These are phyloP conservation scores for Sebastes hubbsi DNA, from an alignment of 2,797 vertebrate genomes.

Conservation along the genomic window DNA sequence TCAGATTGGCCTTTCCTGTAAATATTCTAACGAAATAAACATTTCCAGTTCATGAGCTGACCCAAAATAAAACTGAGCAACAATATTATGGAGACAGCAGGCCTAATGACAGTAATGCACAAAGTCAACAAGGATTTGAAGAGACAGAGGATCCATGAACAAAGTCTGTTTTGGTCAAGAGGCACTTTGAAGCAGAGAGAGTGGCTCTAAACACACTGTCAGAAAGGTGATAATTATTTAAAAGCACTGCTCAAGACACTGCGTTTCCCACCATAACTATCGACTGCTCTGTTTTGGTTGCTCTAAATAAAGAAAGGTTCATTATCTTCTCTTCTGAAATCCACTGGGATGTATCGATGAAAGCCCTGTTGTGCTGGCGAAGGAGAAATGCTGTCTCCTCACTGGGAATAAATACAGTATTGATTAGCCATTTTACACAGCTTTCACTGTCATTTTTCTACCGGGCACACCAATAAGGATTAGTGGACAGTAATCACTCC, in stretches of 20 bases:
- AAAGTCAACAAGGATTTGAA: background rate
- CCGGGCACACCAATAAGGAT: conserved; percentile 64
- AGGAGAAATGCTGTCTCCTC: conserved; percentile 78
- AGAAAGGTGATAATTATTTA: conserved; percentile 60
- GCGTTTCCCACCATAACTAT: conserved; percentile 57
- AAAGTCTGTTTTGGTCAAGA: conserved; percentile 39
- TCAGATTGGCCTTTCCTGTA: background rate
- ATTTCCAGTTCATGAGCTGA: background rate
- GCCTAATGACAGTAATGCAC: background rate
- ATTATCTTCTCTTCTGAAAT: conserved; percentile 69
- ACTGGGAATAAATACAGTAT: conserved; percentile 82
- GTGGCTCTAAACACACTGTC: conserved; percentile 15
- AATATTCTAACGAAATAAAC: background rate
- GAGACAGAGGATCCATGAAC: background rate
- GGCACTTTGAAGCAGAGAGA: conserved; percentile 17
- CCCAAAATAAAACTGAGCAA: background rate
- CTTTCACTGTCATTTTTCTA: conserved; percentile 80
- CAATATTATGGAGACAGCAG: background rate
- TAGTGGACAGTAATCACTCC: conserved; percentile 81
- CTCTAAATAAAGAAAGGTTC: conserved; percentile 77
- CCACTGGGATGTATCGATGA: conserved; percentile 66
- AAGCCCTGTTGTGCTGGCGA: conserved; percentile 69
- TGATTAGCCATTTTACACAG: conserved; percentile 80
- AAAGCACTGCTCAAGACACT: conserved; percentile 54
- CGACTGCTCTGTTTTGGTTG: conserved; percentile 68